A percentile compares a stretch with the other conserved stretches of the same genome.
phyloP scores from a whole-genome alignment of 2,888 invertebrate species.

The Synergus gifuensis region DNA sequence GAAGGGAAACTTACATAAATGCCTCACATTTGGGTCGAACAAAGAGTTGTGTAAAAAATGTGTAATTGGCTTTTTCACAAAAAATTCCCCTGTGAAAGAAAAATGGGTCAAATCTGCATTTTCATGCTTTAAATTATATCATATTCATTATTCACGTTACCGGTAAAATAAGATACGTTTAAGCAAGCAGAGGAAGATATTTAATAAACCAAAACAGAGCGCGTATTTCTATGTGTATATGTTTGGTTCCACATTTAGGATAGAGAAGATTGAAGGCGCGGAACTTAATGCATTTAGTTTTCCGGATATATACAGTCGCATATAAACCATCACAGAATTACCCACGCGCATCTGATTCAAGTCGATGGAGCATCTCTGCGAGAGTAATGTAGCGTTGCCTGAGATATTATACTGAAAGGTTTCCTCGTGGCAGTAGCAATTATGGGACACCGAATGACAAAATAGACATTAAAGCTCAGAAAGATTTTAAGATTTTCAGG shows the following conservation, averaged over 20 bases:
- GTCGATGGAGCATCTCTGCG: constrained; percentile 51
- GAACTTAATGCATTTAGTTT: constrained; percentile 14
- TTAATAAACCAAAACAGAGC: no score
- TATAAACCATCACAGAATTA: constrained; percentile 23
- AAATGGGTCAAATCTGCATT: no score
- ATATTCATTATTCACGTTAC: no score
- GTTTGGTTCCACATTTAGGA: background rate
- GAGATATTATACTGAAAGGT: constrained; percentile 49
- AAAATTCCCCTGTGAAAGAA: no score
- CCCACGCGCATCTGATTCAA: constrained; percentile 35
- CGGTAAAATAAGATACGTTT: no score
- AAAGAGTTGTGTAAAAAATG: background rate
- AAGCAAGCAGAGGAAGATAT: no score
- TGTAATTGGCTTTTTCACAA: background rate
- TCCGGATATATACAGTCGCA: constrained; percentile 4
- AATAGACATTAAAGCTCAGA: constrained; percentile 17
- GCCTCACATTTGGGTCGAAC: no score
- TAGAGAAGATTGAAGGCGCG: constrained; percentile 8
- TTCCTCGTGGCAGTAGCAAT: constrained; percentile 50
- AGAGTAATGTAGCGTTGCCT: constrained; percentile 50
- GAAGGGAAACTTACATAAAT: background rate
- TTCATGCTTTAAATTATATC: no score
- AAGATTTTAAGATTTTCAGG: no score
- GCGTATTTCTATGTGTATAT: background rate
- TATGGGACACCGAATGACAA: constrained; percentile 46